Percentiles rank a stretch among this genome's conserved stretches.
Conservation (phyloP, 2,113 vertebrate species). For the Burhinus oedicnemus region DNA sequence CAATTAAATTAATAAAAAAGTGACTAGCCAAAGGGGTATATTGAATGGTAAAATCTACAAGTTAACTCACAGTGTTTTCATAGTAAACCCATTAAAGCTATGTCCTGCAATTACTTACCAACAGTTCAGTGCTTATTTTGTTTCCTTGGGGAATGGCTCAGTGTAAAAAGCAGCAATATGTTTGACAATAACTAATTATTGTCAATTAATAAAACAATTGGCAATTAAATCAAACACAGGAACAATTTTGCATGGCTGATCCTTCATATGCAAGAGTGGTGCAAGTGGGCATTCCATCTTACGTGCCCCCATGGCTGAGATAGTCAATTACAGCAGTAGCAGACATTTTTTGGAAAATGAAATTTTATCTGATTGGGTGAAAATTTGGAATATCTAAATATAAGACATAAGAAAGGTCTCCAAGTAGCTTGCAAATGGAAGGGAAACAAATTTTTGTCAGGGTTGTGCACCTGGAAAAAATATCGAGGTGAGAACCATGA, state of each 20-base stretch:
- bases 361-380: not conserved
- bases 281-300: not conserved
- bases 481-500: not conserved
- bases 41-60: not conserved
- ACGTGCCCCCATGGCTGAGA: not conserved
- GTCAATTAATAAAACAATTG: not conserved
- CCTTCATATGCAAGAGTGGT: not conserved
- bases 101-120: not conserved
- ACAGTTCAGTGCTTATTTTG: not conserved
- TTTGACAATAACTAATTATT: slow-evolving; percentile 2
- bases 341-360: not conserved
- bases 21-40: not conserved
- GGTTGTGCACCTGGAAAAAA: slow-evolving; percentile 12
- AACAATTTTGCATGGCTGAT: not conserved
- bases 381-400: not conserved
- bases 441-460: not conserved
- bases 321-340: not conserved
- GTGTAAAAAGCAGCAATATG: not conserved
- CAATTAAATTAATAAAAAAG: not conserved
- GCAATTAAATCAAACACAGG: not conserved
- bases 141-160: not conserved
- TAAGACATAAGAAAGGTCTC: not conserved
- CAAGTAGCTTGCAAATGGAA: not conserved
- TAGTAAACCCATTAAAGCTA: not conserved
- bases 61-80: not conserved